phyloP scores from a whole-genome alignment of 1,140 invertebrate species.

The Caenorhabditis elegans region WBcel235 BX284605.5:2615001-2615500 shows the following conservation, averaged over 20 bases:
- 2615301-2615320: too few species aligned
- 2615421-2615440: neutral
- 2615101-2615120: slow-evolving; percentile 56
- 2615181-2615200: slow-evolving; percentile 24
- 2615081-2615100: slow-evolving; percentile 61
- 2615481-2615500: too few species aligned
- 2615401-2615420: neutral
- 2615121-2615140: slow-evolving; percentile 61
- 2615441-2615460: neutral
- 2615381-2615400: neutral
- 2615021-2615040: too few species aligned
- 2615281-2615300: too few species aligned
- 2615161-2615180: slow-evolving; percentile 36
- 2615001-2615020: too few species aligned
- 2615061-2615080: slow-evolving; percentile 57
- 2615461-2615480: too few species aligned
- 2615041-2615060: too few species aligned
- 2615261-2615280: too few species aligned
- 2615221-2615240: too few species aligned
- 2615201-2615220: too few species aligned
- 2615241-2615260: too few species aligned
- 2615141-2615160: slow-evolving; percentile 53
- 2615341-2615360: neutral
- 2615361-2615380: neutral
- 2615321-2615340: too few species aligned